phyloP scores from a whole-genome alignment of 2,113 vertebrate species.

The Neofelis nebulosa region DNA sequence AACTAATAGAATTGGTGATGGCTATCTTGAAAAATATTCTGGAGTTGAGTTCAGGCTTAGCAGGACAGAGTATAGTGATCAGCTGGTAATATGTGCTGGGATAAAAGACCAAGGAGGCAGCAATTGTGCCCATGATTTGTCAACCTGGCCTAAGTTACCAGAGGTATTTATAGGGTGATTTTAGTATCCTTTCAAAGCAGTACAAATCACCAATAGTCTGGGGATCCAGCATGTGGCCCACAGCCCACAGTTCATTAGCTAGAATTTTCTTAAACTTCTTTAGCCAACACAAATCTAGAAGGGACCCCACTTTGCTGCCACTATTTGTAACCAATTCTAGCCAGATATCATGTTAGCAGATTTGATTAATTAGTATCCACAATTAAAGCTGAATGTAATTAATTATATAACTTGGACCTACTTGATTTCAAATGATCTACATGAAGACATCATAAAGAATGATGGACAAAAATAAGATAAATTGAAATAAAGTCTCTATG shows the following conservation, averaged over 20 bases:
- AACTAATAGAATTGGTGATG: neutral
- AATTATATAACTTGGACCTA: neutral
- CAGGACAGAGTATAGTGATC: neutral
- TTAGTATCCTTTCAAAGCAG: neutral
- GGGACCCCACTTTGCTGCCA: neutral
- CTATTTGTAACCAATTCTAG: neutral
- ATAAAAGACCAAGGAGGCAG: neutral
- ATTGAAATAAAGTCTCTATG: neutral
- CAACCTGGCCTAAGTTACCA: neutral
- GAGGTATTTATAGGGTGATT: neutral
- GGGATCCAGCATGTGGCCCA: neutral
- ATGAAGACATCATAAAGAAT: neutral
- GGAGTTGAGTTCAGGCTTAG: neutral
- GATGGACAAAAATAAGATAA: neutral
- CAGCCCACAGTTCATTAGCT: neutral
- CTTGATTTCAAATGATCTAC: slow-evolving; percentile 32
- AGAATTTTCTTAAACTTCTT: neutral
- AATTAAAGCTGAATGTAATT: slow-evolving; percentile 9
- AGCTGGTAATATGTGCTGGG: neutral
- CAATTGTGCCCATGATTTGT: neutral
- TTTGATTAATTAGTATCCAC: neutral
- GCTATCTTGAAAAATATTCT: neutral
- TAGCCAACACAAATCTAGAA: neutral
- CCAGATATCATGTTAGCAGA: neutral
- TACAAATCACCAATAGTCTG: neutral